A percentile compares a stretch with the other conserved stretches of the same genome.
Conservation (phyloP, 2,888 invertebrate species). For the Eulithis testata region DNA sequence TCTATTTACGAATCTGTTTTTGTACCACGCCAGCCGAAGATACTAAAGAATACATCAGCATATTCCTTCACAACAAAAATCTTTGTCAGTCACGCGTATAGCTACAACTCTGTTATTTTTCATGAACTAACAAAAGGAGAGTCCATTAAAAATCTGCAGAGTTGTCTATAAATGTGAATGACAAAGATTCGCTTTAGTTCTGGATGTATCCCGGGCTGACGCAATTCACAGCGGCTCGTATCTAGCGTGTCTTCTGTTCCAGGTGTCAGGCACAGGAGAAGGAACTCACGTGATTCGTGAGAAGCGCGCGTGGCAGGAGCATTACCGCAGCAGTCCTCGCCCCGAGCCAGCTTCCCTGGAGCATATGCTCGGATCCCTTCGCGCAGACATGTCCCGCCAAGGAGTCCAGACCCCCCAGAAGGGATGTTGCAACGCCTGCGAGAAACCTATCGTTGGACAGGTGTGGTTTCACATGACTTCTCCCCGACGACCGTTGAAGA, state of each 20-base stretch:
- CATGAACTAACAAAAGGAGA: not conserved
- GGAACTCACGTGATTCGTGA: conserved; percentile 86
- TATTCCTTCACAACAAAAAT: not conserved
- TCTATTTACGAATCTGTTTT: conserved; percentile 45
- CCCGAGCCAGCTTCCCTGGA: conserved; percentile 86
- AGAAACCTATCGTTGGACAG: conserved; percentile 99
- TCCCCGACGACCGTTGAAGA: conserved; percentile 4
- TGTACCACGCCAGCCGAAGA: conserved; percentile 26
- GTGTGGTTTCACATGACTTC: conserved; percentile 77
- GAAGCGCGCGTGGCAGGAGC: conserved; percentile 83
- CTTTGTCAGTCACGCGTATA: conserved; percentile 3
- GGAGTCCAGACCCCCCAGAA: conserved; percentile 99
- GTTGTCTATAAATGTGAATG: not conserved
- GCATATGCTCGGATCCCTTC: conserved; percentile 96
- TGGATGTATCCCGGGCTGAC: not conserved
- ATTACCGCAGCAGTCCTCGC: conserved; percentile 81
- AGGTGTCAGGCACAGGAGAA: conserved; percentile 78
- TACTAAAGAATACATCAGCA: conserved; percentile 2
- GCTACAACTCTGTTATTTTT: not conserved
- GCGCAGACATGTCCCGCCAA: conserved; percentile 99
- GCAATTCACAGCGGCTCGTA: not conserved
- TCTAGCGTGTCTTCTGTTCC: conserved; percentile 31
- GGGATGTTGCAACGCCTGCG: conserved; percentile 99
- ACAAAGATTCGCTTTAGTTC: not conserved
- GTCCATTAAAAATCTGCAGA: not conserved